These are phyloP conservation scores for Melitaea cinxia DNA, from an alignment of 1,140 invertebrate genomes.

Conservation along the genomic window DNA sequence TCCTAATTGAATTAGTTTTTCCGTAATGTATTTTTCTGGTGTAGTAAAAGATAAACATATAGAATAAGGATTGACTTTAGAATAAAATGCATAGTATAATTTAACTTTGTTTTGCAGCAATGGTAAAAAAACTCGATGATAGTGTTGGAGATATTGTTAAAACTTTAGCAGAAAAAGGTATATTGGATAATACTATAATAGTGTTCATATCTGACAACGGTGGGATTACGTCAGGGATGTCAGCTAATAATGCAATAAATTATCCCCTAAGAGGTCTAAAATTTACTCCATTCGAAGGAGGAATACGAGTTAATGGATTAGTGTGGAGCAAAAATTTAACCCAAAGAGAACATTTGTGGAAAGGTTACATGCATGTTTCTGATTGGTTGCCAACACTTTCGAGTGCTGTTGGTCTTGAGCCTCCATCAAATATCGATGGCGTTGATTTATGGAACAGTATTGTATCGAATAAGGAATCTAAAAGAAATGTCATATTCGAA, in stretches of 20 bases:
- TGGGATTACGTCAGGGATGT: constrained; percentile 86
- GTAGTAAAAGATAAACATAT: too few relatives aligned
- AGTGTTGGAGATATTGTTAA: constrained; percentile 88
- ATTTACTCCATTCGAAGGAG: constrained; percentile 93
- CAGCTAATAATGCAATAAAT: constrained; percentile 92
- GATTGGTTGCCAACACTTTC: constrained; percentile 94
- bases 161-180: constrained; percentile 58
- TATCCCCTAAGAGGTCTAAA: constrained; percentile 93
- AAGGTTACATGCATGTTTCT: constrained; percentile 90
- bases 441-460: constrained; percentile 63
- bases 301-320: constrained; percentile 88
- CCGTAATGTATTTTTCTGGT: too few relatives aligned
- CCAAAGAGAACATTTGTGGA: constrained; percentile 84
- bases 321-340: constrained; percentile 89
- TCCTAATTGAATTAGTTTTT: too few relatives aligned
- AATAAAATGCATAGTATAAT: too few relatives aligned
- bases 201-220: constrained; percentile 92
- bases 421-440: constrained; percentile 58
- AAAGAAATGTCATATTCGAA: constrained; percentile 58
- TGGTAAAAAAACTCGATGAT: constrained; percentile 93
- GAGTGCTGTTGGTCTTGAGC: constrained; percentile 45
- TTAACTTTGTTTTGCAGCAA: constrained; percentile 83
- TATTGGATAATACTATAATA: constrained; percentile 86
- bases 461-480: constrained; percentile 47
- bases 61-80: too few relatives aligned